A percentile compares a stretch with the other conserved stretches of the same genome.
Evolutionary conservation across 1,140 invertebrate species (phyloP).

Genomic region (Trichoplusia ni): DNA sequence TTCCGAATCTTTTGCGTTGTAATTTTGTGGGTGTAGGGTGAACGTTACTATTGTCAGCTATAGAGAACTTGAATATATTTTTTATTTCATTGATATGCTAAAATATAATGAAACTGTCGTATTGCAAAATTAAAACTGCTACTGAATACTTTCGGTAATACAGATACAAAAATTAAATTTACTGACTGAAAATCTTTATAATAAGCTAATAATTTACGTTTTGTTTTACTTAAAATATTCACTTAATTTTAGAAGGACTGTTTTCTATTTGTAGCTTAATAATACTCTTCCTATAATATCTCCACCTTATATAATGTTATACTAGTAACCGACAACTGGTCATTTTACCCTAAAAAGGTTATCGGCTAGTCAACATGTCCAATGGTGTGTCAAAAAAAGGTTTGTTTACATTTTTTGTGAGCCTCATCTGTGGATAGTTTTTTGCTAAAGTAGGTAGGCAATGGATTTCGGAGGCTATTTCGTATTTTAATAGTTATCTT

Average conservation of each 20-base stretch:
- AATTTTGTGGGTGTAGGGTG: slow-evolving; percentile 42
- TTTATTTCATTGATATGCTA: no score
- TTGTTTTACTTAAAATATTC: no score
- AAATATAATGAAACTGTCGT: no score
- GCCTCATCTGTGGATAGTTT: slow-evolving; percentile 28
- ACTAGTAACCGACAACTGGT: not conserved
- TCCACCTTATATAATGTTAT: not conserved
- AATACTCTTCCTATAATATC: not conserved
- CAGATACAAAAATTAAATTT: not conserved
- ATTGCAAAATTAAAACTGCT: no score
- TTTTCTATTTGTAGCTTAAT: no score
- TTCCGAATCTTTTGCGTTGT: slow-evolving; percentile 53
- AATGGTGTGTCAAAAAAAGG: slow-evolving; percentile 51
- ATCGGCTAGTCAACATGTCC: slow-evolving; percentile 55
- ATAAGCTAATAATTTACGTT: no score
- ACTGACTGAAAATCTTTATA: no score
- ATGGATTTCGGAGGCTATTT: not conserved
- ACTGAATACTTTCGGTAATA: no score
- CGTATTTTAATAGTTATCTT: no score
- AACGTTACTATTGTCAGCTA: not conserved
- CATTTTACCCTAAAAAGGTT: slow-evolving; percentile 18
- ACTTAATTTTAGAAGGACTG: no score
- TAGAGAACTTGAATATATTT: no score
- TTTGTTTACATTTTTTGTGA: slow-evolving; percentile 70
- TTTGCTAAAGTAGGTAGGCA: slow-evolving; percentile 44